phyloP scores from a whole-genome alignment of 2,888 invertebrate species.

The Coelogynopora nodosa region DNA sequence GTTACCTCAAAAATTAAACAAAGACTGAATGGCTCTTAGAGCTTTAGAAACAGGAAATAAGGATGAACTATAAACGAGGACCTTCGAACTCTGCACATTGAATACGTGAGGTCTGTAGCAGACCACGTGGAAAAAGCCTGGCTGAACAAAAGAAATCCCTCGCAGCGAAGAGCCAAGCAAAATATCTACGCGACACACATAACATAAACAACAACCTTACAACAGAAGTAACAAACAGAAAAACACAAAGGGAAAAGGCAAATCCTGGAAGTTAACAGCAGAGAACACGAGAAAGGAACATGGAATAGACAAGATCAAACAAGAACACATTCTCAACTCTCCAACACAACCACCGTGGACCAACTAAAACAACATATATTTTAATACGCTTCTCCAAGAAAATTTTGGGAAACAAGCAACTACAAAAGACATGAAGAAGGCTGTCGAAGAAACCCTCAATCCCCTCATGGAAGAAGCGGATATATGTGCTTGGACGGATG shows the following conservation, averaged over 20 bases:
- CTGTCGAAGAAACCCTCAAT: not conserved
- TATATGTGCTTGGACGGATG: not conserved
- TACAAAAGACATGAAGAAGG: not conserved
- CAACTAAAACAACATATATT: not conserved
- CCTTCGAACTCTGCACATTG: no score
- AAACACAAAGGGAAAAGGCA: not conserved
- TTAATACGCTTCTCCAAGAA: not conserved
- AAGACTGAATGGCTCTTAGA: not conserved
- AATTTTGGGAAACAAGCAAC: not conserved
- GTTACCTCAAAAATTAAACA: not conserved
- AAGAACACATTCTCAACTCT: not conserved
- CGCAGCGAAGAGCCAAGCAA: no score
- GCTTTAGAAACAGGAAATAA: not conserved
- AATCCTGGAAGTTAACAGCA: not conserved
- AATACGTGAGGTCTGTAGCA: no score
- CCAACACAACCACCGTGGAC: not conserved
- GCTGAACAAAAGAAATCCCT: no score
- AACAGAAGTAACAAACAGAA: not conserved
- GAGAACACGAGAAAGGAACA: not conserved
- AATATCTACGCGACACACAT: no score
- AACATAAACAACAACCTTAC: no score
- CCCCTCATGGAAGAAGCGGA: not conserved
- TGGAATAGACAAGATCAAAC: not conserved
- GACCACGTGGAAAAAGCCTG: no score
- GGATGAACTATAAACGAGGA: not conserved